A percentile compares a stretch with the other conserved stretches of the same genome.
phyloP scores from a whole-genome alignment of 1,140 invertebrate genomes.

The Myzus persicae region DNA sequence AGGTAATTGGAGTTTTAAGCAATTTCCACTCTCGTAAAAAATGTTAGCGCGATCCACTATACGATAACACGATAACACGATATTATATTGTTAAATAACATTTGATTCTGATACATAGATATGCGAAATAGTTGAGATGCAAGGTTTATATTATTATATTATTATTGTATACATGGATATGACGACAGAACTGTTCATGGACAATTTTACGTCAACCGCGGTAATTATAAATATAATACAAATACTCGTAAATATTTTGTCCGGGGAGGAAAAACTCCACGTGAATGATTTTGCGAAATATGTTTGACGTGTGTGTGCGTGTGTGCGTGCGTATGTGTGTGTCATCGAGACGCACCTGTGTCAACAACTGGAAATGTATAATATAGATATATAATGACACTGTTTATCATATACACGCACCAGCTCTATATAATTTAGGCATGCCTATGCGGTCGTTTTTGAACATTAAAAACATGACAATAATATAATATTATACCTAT shows the following conservation, averaged over 20 bases:
- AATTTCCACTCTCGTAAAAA: neutral
- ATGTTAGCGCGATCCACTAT: neutral
- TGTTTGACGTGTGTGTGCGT: neutral
- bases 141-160: neutral
- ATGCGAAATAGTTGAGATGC: neutral
- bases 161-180: neutral
- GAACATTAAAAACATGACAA: neutral
- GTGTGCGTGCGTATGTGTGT: neutral
- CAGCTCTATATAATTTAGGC: neutral
- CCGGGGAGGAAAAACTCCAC: neutral
- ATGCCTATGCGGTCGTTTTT: neutral
- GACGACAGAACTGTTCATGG: neutral
- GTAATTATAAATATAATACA: neutral
- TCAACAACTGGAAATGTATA: slow-evolving; percentile 10
- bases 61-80: neutral
- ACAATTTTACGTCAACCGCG: neutral
- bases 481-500: neutral
- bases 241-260: neutral
- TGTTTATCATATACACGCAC: neutral
- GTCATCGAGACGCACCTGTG: neutral
- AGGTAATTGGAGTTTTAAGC: neutral
- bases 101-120: too few relatives aligned
- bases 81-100: neutral
- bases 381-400: neutral
- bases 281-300: slow-evolving; percentile 7